Base-by-base conservation (phyloP, 2,888 invertebrate genomes). In the Phalangium opilio region DNA sequence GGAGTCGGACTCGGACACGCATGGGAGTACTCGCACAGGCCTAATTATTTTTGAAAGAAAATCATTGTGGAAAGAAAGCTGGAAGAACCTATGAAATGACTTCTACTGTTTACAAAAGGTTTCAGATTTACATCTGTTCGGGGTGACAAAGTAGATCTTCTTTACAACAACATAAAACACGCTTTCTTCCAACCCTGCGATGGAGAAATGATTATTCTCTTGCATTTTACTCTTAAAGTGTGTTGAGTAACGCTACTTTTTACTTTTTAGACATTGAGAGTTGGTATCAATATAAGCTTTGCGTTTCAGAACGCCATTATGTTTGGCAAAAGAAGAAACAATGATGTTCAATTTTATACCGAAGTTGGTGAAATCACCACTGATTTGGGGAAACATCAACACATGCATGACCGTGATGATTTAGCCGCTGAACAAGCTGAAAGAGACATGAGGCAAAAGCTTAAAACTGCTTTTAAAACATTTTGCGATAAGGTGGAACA, bases 301-400 rank as follows among this genome's bases (percentile, higher is more conserved):
- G n/a, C 19, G 15, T 12, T 10, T 15, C 60, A 79, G 75, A 90
- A 99, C 66, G 95, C 98, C 21, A 98, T 98, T 54, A 85, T 98
- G 86, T 98, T 96, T 73, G 96, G 96, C 58, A 93, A 93, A 71
- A 98, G 98, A 75, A 96, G 99, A 63, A 96, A 98, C 60, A 79
- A 87, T 1, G 96, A 98, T 70, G 95, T 98, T 4, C 96, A 99
- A 66, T 98, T 99, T 71, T 99, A 96, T 67, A 98, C 98, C 1
- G 98, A 98, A 71, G 98, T 98, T 45, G 98, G 98, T 60, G 98
- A 99, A 71, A 95, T 98, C 50, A 96, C 96, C 0, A 99, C 98
- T 0, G 98, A 99, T 73, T 74, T 99, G 60, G 96, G 96, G 40
- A 99, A 98, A 67, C 95, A 96, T 67, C 96, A 98, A 65, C 95